Evolutionary conservation across 2,888 invertebrate species (phyloP), one percentile per base, ranked within the genome.

Genomic region (Caenorhabditis becei): DNA sequence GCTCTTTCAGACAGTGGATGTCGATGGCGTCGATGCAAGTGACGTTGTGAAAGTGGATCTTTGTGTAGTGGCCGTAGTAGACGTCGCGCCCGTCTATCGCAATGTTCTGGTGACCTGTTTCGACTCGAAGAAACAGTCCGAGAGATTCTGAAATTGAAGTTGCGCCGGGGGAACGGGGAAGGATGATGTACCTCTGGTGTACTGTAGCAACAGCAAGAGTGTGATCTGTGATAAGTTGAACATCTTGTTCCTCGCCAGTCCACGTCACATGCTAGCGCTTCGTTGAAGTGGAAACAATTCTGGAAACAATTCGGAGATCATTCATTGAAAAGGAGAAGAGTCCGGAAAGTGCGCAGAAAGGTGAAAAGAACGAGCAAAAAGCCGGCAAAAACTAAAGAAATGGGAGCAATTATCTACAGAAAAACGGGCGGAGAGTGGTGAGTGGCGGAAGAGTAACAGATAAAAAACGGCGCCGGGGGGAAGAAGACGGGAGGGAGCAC

Each of bases 51-150:
- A 85, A 82, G 44, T 80, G 78, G 16, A 85, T 83, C 35, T 80
- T 80, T 32, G 85, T 85, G 47, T 80, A 85, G 54, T 85, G 83
- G 18, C 85, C 85, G 53, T 82, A 80, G 37, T 85, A 85, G n/a
- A 58, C 26, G 71, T 85, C 85, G 1, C 85, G 72, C 20, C 85
- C 85, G 63, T 82, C 75, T 20, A 85, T 85, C 11, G 81, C 85
- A 41, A 85, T 85, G 49, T 80, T 80, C 54, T 85, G 80, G 56
- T 85, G 85, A 28, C 85, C 85, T 18, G 85, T 85, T 53, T 85
- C 85, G 14, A 85, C 83, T 10, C 85, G 83, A 18, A 85, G 77
- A 37, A 82, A 80, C 3, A 79, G 62, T 18, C 71, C 65, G 18
- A 62, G 69, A 20, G 71, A 61, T 11, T 67, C 71, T 79, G 72